A percentile compares a stretch with the other conserved stretches of the same genome.
phyloP scores from a whole-genome alignment of 2,888 invertebrate genomes.

The Sussaba pulchella region DNA sequence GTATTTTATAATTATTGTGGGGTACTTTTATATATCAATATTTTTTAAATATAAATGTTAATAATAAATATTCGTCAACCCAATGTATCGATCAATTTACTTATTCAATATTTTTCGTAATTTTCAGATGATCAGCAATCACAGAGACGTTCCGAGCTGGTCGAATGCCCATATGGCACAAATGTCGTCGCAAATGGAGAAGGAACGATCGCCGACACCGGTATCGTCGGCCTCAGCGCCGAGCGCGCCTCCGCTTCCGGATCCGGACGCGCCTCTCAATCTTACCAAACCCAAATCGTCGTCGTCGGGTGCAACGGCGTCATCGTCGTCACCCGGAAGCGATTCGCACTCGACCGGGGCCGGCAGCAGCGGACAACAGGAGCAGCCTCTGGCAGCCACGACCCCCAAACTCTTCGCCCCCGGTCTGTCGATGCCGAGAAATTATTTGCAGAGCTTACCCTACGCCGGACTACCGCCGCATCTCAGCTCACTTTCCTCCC shows the following conservation, averaged over 20 bases:
- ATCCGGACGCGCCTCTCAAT: conserved; percentile 94
- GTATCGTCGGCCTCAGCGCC: conserved; percentile 81
- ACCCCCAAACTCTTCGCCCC: conserved; percentile 87
- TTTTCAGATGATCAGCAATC: conserved; percentile 86
- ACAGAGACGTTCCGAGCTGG: conserved; percentile 73
- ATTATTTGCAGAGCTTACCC: conserved; percentile 85
- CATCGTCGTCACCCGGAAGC: conserved; percentile 84
- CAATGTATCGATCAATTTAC: not conserved
- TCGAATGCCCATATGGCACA: too few species aligned
- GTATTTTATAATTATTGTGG: too few species aligned
- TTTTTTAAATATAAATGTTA: too few species aligned
- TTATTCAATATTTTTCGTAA: conserved; percentile 24
- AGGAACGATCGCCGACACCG: conserved; percentile 82
- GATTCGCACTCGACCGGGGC: conserved; percentile 84
- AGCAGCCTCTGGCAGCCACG: conserved; percentile 86
- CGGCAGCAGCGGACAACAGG: conserved; percentile 82
- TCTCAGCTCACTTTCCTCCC: conserved; percentile 85
- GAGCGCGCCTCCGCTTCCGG: conserved; percentile 84
- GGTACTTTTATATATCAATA: too few species aligned
- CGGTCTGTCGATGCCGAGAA: conserved; percentile 87
- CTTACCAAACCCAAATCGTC: conserved; percentile 92
- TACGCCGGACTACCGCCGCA: conserved; percentile 88
- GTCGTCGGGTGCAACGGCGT: conserved; percentile 83
- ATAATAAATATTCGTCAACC: too few species aligned
- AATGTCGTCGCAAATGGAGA: conserved; percentile 75